phyloP scores from a whole-genome alignment of 2,797 vertebrate genomes.

The Mus spretus region DNA sequence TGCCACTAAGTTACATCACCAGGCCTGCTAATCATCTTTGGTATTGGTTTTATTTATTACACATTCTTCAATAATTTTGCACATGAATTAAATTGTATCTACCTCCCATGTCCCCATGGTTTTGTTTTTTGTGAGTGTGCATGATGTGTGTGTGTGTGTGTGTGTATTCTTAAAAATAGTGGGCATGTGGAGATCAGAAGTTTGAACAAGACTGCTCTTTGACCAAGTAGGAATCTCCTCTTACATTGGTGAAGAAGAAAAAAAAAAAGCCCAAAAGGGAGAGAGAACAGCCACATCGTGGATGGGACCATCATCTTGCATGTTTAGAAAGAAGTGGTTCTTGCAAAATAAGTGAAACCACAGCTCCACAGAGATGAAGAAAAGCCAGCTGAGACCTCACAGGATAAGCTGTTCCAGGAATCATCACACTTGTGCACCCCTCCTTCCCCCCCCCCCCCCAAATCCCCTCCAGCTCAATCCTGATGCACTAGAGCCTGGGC shows the following conservation, averaged over 20 bases:
- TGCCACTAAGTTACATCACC: background rate
- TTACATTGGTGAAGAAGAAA: background rate
- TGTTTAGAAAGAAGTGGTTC: conserved; percentile 44
- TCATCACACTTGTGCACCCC: background rate
- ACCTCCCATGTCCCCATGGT: background rate
- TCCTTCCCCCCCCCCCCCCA: no score
- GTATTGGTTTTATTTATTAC: background rate
- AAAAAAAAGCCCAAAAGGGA: background rate
- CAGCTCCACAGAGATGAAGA: background rate
- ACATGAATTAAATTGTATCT: background rate
- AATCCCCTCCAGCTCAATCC: conserved; percentile 11
- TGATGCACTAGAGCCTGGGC: conserved; percentile 53
- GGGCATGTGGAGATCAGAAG: background rate
- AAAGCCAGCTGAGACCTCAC: conserved; percentile 56
- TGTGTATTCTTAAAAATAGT: background rate
- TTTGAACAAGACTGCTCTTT: background rate
- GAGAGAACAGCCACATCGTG: background rate
- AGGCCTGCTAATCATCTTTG: conserved; percentile 39
- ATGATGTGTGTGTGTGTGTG: background rate
- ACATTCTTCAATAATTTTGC: background rate
- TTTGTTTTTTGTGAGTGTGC: background rate
- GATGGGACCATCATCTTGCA: conserved; percentile 55
- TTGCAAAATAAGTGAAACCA: conserved; percentile 69
- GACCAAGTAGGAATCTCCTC: conserved; percentile 14
- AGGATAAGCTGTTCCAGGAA: conserved; percentile 72